Base-by-base conservation (phyloP, 2,888 invertebrate genomes). In the Notocelia uddmanniana region DNA sequence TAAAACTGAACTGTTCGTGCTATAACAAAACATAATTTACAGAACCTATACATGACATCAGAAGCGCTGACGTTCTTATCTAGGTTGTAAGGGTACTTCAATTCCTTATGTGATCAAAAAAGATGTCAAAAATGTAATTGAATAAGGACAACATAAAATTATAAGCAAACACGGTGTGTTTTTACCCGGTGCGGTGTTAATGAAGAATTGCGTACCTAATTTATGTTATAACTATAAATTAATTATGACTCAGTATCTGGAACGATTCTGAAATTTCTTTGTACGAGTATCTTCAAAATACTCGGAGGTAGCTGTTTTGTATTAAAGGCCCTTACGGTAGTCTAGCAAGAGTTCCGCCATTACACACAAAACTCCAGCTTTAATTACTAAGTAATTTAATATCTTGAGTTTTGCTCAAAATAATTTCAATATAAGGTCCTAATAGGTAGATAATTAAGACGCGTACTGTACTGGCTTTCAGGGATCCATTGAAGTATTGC, bases 351-450 rank as follows among this genome's bases (percentile, higher is more conserved):
- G 18, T 52, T n/a, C 21, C 45, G 41, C 41, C 34, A 54, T 59
- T 50, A 31, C 60, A 66, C 58, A 66, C 60, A 59, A 64, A 59
- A 64, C 59, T 73, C 45, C 54, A 19, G 71, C 72, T 74, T 75
- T 76, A 76, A 78, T 79, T 76, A 78, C 69, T 48, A 69, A 74
- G 74, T 78, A 78, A 79, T 79, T 79, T 76, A 80, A 78, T 78
- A 74, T 60, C 73, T 73, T 69, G 76, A 76, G 70, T 74, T 76
- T 73, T 69, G 55, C 62, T 54, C 37, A 15, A 50, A 54, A 75
- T 81, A 83, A 83, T 80, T 84, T 81, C 77, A 82, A 84, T 79
- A 82, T 81, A 78, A 68, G 68, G 64, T 74, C 41, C 45, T 63
- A 19, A 48, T 69, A 66, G 76, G 78, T 72, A 79, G 81, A 80